Conservation (phyloP, 2,113 vertebrate species). For the Carlito syrichta region DNA sequence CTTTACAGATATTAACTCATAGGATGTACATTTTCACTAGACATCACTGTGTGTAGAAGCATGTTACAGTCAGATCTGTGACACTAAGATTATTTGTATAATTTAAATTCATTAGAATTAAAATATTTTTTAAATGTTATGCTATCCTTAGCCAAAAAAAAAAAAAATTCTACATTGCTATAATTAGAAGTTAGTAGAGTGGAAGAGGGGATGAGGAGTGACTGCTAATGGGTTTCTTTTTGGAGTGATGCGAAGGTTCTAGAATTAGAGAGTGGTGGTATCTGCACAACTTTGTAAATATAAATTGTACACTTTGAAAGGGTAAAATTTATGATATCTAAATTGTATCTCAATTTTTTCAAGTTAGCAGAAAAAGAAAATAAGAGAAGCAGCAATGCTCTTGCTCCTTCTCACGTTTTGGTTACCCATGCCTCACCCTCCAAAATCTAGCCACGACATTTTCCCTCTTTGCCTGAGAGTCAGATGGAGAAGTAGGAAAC, state of each 20-base stretch:
- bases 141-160: neutral
- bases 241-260: neutral
- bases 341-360: neutral
- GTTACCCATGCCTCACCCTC: neutral
- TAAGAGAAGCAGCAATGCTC: neutral
- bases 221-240: neutral
- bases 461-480: neutral
- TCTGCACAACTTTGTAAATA: neutral
- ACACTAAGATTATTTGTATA: no score
- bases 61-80: rapidly evolving
- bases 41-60: rapidly evolving
- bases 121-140: neutral
- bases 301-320: neutral
- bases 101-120: neutral
- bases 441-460: neutral
- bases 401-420: neutral
- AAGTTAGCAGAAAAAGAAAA: neutral
- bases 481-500: neutral
- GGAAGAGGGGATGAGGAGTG: rapidly evolving
- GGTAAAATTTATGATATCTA: neutral
- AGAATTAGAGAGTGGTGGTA: neutral
- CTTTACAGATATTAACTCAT: rapidly evolving
- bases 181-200: neutral
- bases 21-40: rapidly evolving
- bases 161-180: neutral